Base-by-base conservation (phyloP, 2,888 invertebrate genomes). In the Conchocele bisecta region DNA sequence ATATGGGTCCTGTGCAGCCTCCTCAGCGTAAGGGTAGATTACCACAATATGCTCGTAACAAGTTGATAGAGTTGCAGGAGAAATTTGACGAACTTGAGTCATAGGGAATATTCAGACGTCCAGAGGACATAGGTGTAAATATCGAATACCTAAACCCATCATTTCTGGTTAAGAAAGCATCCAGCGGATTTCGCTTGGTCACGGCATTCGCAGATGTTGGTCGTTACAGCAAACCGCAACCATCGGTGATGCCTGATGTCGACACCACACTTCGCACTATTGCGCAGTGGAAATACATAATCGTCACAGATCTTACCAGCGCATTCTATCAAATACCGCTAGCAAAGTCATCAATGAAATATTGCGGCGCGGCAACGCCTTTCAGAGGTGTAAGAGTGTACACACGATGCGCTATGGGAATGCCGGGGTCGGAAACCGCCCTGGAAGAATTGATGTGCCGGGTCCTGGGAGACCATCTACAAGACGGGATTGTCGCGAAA, bases 121-220 rank as follows among this genome's bases (percentile, higher is more conserved):
- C 80, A 17, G 82, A 81, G 53, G 64, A 73, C n/a, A n/a, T n/a
- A n/a, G n/a, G n/a, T n/a, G n/a, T n/a, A n/a, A n/a, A n/a, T n/a
- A n/a, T n/a, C n/a, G 81, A 84, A 39, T 83, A 84, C 29, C 35
- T 83, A 11, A 83, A 81, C 48, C 84, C 82, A 0, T 77, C 79
- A 4, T 84, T 83, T 46, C 63, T 84, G 11, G 71, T 83, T 0
- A 81, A 76, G 41, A 81, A 76, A 48, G 44, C 58, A 3, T 33
- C 20, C 15, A 75, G 83, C 13, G 70, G 65, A 22, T 71, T 51
- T 56, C 59, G 80, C n/a, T 56, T 83, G 9, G 81, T 80, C 20
- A 83, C 81, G 3, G 75, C 81, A 1, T 80, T 82, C 28, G 64
- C 59, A 1, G 80, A 75, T 41, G 74, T 81, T 15, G 79, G 79